Evolutionary conservation across 64 coral and sea anemone genomes (phyloP).

Genomic region (Dendrophyllia cribrosa): DNA sequence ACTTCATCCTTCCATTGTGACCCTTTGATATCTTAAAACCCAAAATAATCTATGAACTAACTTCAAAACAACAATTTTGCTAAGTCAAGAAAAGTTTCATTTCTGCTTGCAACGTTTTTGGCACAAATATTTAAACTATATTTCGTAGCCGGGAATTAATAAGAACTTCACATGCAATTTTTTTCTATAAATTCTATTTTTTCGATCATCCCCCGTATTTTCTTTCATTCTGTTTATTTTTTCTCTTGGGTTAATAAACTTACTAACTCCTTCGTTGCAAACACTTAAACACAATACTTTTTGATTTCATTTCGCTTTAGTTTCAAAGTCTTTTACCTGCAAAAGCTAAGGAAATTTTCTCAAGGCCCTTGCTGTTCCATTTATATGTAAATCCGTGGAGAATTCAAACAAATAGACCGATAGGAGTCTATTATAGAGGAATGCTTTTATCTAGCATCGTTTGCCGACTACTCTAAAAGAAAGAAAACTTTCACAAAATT

Average conservation of each 20-base stretch:
- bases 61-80: not conserved
- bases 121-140: not conserved
- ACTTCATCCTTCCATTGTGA: not conserved
- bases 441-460: not conserved
- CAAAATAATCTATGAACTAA: not conserved
- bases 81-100: not conserved
- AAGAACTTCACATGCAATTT: constrained; percentile 3
- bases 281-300: too few relatives aligned
- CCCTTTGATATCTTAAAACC: not conserved
- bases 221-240: too few relatives aligned
- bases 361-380: not conserved
- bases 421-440: not conserved
- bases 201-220: too few relatives aligned
- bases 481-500: too few relatives aligned
- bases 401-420: too few relatives aligned
- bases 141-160: not conserved
- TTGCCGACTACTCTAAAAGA: too few relatives aligned
- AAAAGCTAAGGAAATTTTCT: not conserved
- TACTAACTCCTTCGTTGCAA: too few relatives aligned
- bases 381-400: not conserved
- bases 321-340: not conserved
- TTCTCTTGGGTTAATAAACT: too few relatives aligned
- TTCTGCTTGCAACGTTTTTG: not conserved
- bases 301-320: too few relatives aligned
- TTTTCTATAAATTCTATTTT: not conserved